Conservation (phyloP, 1,140 invertebrate genomes). For the Phymastichus coffea region DNA sequence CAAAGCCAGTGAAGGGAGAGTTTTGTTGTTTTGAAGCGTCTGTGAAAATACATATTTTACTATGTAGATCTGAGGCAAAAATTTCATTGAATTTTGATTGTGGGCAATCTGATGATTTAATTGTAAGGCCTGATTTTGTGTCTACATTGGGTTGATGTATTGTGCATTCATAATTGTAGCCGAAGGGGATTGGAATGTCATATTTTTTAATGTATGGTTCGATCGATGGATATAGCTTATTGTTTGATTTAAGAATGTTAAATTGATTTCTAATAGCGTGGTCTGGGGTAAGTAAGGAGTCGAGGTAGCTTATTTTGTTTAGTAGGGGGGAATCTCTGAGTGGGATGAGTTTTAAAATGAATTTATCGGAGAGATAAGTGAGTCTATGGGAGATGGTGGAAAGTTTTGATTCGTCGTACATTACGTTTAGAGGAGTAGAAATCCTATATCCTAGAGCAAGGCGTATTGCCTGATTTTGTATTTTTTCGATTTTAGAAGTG, state of each 20-base stretch:
- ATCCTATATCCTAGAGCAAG: slow-evolving; percentile 12
- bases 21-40: background rate
- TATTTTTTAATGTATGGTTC: background rate
- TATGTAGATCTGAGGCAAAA: background rate
- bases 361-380: background rate
- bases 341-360: background rate
- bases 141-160: background rate
- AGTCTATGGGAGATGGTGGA: background rate
- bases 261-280: no score
- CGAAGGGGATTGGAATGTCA: background rate
- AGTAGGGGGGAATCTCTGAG: background rate
- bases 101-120: background rate
- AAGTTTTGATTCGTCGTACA: slow-evolving; percentile 9
- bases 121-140: background rate
- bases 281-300: no score
- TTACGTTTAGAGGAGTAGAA: slow-evolving; percentile 14
- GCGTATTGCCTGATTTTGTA: slow-evolving; percentile 11
- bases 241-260: background rate
- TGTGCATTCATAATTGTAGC: background rate
- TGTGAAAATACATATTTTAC: background rate
- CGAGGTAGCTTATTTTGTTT: background rate
- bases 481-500: background rate
- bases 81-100: background rate
- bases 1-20: background rate
- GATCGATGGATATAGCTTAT: background rate